Conservation (phyloP, 2,113 vertebrate genomes). For the Phainopepla nitens region DNA sequence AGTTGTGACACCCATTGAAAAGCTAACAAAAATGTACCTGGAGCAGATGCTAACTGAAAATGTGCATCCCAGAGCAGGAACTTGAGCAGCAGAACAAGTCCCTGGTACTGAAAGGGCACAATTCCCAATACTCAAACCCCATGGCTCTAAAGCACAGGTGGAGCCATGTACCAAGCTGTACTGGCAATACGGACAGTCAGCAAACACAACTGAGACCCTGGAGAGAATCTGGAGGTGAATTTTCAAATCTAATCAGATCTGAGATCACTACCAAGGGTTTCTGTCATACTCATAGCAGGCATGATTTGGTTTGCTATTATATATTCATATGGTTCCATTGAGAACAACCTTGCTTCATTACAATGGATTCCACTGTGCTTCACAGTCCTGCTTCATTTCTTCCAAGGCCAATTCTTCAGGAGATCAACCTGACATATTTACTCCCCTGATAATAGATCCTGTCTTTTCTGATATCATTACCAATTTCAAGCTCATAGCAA, state of each 20-base stretch:
- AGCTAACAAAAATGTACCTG: background rate
- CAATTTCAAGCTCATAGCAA: conserved; percentile 44
- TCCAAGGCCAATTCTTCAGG: conserved; percentile 52
- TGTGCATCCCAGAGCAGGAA: background rate
- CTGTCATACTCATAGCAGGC: background rate
- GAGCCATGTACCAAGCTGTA: fast-evolving
- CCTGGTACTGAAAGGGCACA: fast-evolving
- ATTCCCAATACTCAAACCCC: background rate
- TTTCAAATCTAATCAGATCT: background rate
- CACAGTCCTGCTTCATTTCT: conserved; percentile 54
- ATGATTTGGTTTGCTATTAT: background rate
- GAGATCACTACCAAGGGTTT: background rate
- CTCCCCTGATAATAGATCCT: conserved; percentile 46
- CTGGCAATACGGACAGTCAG: background rate
- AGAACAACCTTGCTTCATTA: conserved; percentile 38
- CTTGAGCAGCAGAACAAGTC: background rate
- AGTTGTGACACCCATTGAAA: background rate
- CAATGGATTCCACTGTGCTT: background rate
- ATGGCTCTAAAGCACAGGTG: background rate
- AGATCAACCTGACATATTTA: conserved; percentile 70
- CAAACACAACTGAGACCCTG: background rate
- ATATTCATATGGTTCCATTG: conserved; percentile 33
- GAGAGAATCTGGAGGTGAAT: background rate
- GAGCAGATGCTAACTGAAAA: background rate
- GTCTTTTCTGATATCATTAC: conserved; percentile 56